Evolutionary conservation across 2,113 vertebrate genomes (phyloP).

Genomic region (Taxidea taxus): DNA sequence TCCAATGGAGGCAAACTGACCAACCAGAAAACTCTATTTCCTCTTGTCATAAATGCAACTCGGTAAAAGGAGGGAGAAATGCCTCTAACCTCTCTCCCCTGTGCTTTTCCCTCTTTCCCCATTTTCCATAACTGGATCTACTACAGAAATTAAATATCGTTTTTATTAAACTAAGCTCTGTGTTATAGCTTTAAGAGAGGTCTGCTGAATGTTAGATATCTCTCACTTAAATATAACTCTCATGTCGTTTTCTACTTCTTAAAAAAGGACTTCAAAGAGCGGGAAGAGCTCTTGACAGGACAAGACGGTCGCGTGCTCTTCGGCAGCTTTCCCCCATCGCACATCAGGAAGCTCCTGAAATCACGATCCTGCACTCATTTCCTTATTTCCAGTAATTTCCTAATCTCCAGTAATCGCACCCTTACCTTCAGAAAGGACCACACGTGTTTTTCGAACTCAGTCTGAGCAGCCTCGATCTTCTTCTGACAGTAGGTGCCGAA

Average conservation of each 20-base stretch:
- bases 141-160: not conserved
- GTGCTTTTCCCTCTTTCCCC: not conserved
- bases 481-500: slow-evolving; percentile 92
- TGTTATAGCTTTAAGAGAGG: slow-evolving; percentile 1
- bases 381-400: no score
- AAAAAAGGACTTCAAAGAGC: not conserved
- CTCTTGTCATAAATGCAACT: not conserved
- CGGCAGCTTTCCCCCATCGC: not conserved
- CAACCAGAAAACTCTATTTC: not conserved
- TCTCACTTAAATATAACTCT: not conserved
- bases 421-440: slow-evolving; percentile 98
- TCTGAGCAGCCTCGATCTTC: slow-evolving; percentile 88
- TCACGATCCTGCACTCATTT: not conserved
- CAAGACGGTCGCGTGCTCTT: not conserved
- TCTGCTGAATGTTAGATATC: not conserved
- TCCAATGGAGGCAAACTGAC: not conserved
- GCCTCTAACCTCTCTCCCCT: not conserved
- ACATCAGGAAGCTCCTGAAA: not conserved
- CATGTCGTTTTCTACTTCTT: not conserved
- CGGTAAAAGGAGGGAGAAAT: not conserved
- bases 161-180: not conserved
- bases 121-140: not conserved
- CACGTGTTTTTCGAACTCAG: slow-evolving; percentile 92
- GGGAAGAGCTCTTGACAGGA: not conserved
- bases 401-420: no score